Evolutionary conservation across 2,113 vertebrate genomes (phyloP).

Genomic region (Oophaga pumilio): DNA sequence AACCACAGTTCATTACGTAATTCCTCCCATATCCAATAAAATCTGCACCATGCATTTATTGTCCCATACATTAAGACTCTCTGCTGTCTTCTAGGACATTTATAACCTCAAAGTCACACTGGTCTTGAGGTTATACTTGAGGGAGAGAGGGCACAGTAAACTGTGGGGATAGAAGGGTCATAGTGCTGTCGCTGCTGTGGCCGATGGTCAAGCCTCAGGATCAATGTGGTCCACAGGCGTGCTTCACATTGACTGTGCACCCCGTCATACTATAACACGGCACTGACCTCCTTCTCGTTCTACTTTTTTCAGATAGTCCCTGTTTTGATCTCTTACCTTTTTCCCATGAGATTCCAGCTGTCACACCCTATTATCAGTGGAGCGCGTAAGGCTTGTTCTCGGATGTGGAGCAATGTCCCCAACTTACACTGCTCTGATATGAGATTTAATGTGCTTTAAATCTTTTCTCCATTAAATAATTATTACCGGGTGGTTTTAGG

Average conservation of each 20-base stretch:
- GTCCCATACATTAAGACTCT: not conserved
- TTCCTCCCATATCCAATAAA: not conserved
- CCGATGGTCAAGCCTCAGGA: slow-evolving; percentile 2
- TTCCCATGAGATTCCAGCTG: slow-evolving; percentile 32
- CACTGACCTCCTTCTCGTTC: not conserved
- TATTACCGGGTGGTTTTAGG: not conserved
- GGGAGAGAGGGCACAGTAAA: not conserved
- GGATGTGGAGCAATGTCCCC: not conserved
- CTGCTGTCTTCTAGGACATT: not conserved
- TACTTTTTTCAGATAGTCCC: not conserved
- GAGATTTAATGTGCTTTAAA: slow-evolving; percentile 19
- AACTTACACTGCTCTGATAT: not conserved
- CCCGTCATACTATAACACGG: not conserved
- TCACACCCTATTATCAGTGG: slow-evolving; percentile 33
- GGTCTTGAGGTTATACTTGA: not conserved
- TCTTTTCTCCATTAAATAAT: slow-evolving; percentile 25
- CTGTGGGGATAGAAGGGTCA: not conserved
- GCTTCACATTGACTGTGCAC: not conserved
- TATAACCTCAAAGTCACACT: slow-evolving; percentile 2
- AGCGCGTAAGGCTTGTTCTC: slow-evolving; percentile 18
- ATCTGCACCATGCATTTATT: not conserved
- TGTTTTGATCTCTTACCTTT: slow-evolving; percentile 29
- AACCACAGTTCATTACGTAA: no score
- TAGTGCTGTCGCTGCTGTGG: not conserved
- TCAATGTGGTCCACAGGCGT: not conserved